These are phyloP conservation scores for Tenthredo notha DNA, from an alignment of 2,888 invertebrate genomes.

Conservation along the genomic window DNA sequence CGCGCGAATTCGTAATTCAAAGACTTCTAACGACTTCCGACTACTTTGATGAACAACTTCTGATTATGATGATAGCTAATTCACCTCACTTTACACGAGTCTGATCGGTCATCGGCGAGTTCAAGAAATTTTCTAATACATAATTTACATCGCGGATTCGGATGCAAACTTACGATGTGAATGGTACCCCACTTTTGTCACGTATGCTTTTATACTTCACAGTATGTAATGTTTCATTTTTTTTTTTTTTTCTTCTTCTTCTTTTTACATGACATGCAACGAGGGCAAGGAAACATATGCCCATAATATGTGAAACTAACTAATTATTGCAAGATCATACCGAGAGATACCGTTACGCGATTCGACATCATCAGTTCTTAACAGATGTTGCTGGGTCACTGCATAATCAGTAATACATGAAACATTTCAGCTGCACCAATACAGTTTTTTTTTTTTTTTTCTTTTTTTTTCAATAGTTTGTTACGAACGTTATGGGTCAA, in stretches of 20 bases:
- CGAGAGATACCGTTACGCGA: neutral
- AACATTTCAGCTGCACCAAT: neutral
- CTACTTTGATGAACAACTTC: neutral
- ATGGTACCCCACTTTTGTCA: no score
- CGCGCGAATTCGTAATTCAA: neutral
- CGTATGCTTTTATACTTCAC: neutral
- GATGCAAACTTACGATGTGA: neutral
- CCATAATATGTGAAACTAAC: neutral
- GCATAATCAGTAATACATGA: neutral
- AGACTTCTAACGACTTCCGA: neutral
- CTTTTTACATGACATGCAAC: neutral
- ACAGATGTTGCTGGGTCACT: neutral
- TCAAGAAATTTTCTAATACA: neutral
- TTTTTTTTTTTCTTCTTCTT: neutral
- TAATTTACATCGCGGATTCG: neutral
- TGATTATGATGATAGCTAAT: neutral
- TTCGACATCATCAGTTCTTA: neutral
- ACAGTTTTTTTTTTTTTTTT: neutral
- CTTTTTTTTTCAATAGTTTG: neutral
- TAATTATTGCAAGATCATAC: neutral
- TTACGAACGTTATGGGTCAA: constrained; percentile 31
- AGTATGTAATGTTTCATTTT: neutral
- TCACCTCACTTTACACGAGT: neutral
- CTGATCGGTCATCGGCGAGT: neutral
- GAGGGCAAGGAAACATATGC: neutral